Percentiles rank a stretch among this genome's conserved stretches.
Conservation (phyloP, 2,113 vertebrate species). For the Ramphastos sulfuratus region DNA sequence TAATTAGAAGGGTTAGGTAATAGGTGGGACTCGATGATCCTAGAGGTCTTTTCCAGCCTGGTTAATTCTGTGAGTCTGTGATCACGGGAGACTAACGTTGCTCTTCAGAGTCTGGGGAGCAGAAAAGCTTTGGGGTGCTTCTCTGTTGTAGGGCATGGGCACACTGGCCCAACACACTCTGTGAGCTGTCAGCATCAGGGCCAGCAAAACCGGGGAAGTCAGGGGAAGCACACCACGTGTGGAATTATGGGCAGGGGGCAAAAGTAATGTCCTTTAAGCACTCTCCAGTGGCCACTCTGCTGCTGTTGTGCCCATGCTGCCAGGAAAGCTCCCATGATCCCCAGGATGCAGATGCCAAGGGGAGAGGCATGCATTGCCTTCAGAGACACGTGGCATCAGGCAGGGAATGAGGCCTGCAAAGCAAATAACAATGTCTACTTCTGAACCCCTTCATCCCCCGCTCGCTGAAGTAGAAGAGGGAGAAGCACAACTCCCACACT, state of each 20-base stretch:
- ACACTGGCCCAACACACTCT: not conserved
- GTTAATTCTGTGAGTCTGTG: too few species aligned
- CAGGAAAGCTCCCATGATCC: not conserved
- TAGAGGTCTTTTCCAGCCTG: too few species aligned
- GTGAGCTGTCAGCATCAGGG: not conserved
- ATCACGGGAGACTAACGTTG: not conserved
- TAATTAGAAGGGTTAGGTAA: too few species aligned
- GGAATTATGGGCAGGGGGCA: not conserved
- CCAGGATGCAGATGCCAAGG: rapidly evolving
- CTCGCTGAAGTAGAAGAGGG: slow-evolving; percentile 20
- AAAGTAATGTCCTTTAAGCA: not conserved
- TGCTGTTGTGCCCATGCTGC: rapidly evolving
- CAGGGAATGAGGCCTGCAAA: not conserved
- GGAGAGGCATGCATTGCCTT: not conserved
- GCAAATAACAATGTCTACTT: slow-evolving; percentile 30
- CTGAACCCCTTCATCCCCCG: not conserved
- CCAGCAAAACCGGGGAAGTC: not conserved
- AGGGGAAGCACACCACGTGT: rapidly evolving
- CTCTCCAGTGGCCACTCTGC: not conserved
- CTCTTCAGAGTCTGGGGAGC: not conserved
- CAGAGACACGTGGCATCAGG: not conserved
- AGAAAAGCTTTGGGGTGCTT: not conserved
- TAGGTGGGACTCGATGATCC: too few species aligned
- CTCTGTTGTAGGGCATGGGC: rapidly evolving
- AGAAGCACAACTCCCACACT: slow-evolving; percentile 22